Base-by-base conservation (phyloP, 2,797 vertebrate genomes). In the Lutjanus argentimaculatus region DNA sequence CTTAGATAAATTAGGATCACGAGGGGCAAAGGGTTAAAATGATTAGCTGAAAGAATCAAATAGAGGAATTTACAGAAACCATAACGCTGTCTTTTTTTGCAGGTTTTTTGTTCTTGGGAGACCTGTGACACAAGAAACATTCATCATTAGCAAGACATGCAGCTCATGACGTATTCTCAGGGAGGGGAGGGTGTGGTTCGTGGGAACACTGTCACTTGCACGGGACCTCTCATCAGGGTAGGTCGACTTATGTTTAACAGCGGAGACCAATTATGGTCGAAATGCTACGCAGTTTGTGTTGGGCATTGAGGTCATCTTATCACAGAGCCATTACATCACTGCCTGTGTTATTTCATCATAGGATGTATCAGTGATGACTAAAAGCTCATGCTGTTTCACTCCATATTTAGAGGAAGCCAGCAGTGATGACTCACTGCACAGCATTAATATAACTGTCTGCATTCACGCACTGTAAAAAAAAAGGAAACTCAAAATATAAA, bases 81-180 rank as follows among this genome's bases (percentile, higher is more conserved):
- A 92, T 67, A 81, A 78, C 21, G 89, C 75, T 87, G 57, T 91
- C 87, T 90, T 91, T 93, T 91, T 93, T 95, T 53, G 67, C 64
- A 65, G 88, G 63, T 80, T 91, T 95, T 93, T 86, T 92, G 88
- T 85, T 93, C 91, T 91, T 93, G 89, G 88, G 76, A 71, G 82
- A 79, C 94, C 94, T 95, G 87, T 77, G 93, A 90, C 77, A 93
- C 75, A 92, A 85, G 87, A 91, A 85, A 92, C 59, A 90, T 85
- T 77, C 58, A 67, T 61, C 66, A 83, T 93, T 86, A 91, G 76
- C 13, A 10, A 74, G 51, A 77, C 86, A 91, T 72, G 80, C 86
- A 89, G 64, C 55, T 72, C 72, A 69, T 43, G 11, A 52, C 43
- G 52, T 55, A 10, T 70, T 56, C 52, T 84, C 80, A 82, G 30